Conservation (phyloP, 1,140 invertebrate genomes). For the Saxidomus purpurata region DNA sequence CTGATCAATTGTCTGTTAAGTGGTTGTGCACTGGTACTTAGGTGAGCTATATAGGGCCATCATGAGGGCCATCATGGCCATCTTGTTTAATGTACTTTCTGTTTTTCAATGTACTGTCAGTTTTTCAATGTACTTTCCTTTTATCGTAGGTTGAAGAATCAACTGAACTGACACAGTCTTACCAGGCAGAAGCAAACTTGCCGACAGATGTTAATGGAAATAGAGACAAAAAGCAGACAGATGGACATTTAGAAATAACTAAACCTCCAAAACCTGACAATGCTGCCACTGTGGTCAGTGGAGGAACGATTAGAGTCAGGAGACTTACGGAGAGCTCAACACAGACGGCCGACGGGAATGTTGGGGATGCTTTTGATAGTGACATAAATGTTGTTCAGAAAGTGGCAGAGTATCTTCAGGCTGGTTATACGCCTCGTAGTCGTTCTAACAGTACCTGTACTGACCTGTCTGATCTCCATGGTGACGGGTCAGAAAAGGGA, state of each 20-base stretch:
- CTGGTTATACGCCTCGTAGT: constrained; percentile 10
- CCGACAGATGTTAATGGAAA: not conserved
- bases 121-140: too few species aligned
- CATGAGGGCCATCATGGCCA: too few species aligned
- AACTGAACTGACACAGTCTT: not conserved
- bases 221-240: constrained; percentile 2
- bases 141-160: not conserved
- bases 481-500: constrained; percentile 43
- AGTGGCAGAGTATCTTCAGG: constrained; percentile 49
- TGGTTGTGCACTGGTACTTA: too few species aligned
- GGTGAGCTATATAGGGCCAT: too few species aligned
- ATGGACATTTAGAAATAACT: not conserved
- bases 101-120: too few species aligned
- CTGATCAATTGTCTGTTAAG: too few species aligned
- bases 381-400: constrained; percentile 58
- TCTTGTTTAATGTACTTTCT: too few species aligned
- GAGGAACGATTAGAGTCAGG: not conserved
- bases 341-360: constrained; percentile 47
- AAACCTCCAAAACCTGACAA: too few species aligned
- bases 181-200: not conserved
- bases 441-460: constrained; percentile 47
- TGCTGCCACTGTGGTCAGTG: not conserved
- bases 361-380: not conserved
- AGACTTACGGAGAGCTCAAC: constrained; percentile 35
- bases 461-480: constrained; percentile 45